A percentile compares a stretch with the other conserved stretches of the same genome.
Conservation (phyloP, 92 coral and sea anemone species). For the Palythoa heliodiscus region DNA sequence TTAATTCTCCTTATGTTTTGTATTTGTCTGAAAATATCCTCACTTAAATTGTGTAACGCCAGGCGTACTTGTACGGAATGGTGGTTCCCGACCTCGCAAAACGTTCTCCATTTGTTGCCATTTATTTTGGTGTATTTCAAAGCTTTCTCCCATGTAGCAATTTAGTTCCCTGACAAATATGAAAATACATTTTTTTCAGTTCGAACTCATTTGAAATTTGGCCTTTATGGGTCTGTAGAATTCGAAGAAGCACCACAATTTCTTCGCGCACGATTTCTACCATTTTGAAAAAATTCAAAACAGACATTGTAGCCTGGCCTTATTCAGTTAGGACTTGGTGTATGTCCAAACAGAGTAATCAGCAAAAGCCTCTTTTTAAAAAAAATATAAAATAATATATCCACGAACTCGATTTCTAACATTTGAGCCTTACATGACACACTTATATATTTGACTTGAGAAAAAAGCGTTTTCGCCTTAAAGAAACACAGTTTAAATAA, state of each 20-base stretch:
- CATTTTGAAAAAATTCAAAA: neutral
- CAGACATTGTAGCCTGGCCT: constrained; percentile 1
- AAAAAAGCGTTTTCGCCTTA: neutral
- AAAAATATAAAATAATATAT: no score
- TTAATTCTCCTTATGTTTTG: constrained; percentile 10
- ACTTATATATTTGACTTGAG: constrained; percentile 20
- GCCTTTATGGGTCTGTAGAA: constrained; percentile 22
- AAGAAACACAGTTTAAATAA: neutral
- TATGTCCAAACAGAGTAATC: neutral
- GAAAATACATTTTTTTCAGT: constrained; percentile 1
- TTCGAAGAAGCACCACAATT: constrained; percentile 8
- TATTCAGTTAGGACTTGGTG: neutral
- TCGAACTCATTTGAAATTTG: constrained; percentile 19
- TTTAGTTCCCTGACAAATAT: neutral
- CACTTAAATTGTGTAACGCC: constrained; percentile 7
- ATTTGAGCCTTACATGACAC: constrained; percentile 17
- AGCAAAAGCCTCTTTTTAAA: neutral
- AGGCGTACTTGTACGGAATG: neutral
- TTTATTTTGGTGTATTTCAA: constrained; percentile 2
- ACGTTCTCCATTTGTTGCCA: neutral
- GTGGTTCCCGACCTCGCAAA: constrained; percentile 6
- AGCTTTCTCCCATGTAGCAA: neutral
- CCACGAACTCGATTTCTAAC: neutral
- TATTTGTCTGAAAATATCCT: neutral
- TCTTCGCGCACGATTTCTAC: neutral